Conservation (phyloP, 2,888 invertebrate species). For the Hirtodrosophila duncani region DNA sequence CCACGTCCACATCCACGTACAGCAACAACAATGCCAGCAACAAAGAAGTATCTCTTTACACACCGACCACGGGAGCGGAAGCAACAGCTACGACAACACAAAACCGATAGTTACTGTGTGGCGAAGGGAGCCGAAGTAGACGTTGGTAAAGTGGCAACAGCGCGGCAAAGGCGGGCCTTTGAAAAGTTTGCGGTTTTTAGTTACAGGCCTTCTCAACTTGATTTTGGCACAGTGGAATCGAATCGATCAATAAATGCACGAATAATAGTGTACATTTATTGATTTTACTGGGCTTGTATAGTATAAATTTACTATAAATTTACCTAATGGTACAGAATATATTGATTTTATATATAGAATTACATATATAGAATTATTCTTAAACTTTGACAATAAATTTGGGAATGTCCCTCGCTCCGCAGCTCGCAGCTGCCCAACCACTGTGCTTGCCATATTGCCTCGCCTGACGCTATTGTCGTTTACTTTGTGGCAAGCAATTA, state of each 20-base stretch:
- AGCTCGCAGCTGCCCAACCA: too few relatives aligned
- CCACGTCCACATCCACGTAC: slow-evolving; percentile 65
- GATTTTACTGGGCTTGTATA: too few relatives aligned
- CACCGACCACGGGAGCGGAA: slow-evolving; percentile 58
- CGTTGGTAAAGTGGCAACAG: slow-evolving; percentile 11
- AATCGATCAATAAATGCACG: too few relatives aligned
- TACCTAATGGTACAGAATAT: too few relatives aligned
- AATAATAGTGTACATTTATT: too few relatives aligned
- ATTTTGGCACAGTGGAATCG: slow-evolving; percentile 46
- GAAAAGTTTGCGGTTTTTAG: slow-evolving; percentile 68
- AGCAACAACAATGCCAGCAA: slow-evolving; percentile 28
- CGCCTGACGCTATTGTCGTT: slow-evolving; percentile 55
- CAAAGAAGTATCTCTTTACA: slow-evolving; percentile 56
- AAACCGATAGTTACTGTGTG: slow-evolving; percentile 8
- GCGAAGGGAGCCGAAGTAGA: slow-evolving; percentile 10
- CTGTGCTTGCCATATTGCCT: slow-evolving; percentile 40
- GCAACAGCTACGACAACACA: slow-evolving; percentile 54
- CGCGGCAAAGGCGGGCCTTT: slow-evolving; percentile 17
- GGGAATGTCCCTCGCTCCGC: too few relatives aligned
- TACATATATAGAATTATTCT: too few relatives aligned
- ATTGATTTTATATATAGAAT: too few relatives aligned
- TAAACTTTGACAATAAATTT: neutral
- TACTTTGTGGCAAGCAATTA: slow-evolving; percentile 69
- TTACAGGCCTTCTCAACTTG: slow-evolving; percentile 61
- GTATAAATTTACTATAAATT: too few relatives aligned